Conservation (phyloP, 2,888 invertebrate species). For the Phrixothrix hirtus region DNA sequence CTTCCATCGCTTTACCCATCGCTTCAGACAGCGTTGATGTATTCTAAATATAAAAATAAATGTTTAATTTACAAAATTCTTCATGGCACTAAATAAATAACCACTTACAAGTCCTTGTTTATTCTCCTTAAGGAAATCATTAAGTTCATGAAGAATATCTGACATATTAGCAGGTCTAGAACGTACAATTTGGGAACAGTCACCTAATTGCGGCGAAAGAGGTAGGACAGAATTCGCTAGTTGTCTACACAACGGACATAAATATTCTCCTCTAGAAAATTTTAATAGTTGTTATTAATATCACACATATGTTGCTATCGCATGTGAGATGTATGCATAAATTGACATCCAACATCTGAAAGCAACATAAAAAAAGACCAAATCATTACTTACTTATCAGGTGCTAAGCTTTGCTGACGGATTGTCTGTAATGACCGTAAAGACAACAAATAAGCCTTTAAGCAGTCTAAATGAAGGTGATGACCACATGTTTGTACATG, state of each 20-base stretch:
- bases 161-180: slow-evolving; percentile 60
- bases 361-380: no score
- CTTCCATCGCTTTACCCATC: slow-evolving; percentile 91
- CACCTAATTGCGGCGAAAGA: slow-evolving; percentile 71
- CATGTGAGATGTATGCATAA: no score
- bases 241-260: slow-evolving; percentile 94
- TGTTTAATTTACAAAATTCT: no score
- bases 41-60: slow-evolving; percentile 55
- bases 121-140: slow-evolving; percentile 69
- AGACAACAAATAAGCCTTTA: slow-evolving; percentile 87
- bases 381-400: slow-evolving; percentile 67
- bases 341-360: no score
- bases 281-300: no score
- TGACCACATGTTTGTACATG: slow-evolving; percentile 96
- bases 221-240: slow-evolving; percentile 89
- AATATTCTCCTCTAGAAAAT: slow-evolving; percentile 77
- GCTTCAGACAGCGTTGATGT: slow-evolving; percentile 80
- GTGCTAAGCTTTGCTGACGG: slow-evolving; percentile 69
- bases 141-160: slow-evolving; percentile 57
- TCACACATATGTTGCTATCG: no score
- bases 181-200: slow-evolving; percentile 66
- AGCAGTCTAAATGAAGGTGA: slow-evolving; percentile 92
- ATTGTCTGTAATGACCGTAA: slow-evolving; percentile 70
- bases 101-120: slow-evolving; percentile 67
- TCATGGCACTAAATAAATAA: no score